Conservation (phyloP, 2,113 vertebrate genomes). For the Misgurnus mizolepis region DNA sequence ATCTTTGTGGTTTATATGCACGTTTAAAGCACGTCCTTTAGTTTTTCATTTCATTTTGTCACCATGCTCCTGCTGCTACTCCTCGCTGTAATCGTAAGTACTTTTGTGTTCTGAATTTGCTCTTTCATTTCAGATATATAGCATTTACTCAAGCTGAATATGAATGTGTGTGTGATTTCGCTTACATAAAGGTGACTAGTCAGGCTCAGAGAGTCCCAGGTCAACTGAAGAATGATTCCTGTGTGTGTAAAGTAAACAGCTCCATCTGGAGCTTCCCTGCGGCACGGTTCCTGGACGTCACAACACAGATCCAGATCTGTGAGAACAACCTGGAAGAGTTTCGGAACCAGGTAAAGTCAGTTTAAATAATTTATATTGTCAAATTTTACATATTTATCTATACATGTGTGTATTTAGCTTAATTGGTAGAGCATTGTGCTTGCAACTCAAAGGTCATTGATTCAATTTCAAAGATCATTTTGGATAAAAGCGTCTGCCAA, state of each 20-base stretch:
- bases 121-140: no score
- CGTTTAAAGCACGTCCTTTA: constrained; percentile 28
- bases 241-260: constrained; percentile 64
- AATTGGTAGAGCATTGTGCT: no score
- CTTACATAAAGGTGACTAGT: constrained; percentile 45
- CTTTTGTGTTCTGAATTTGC: neutral
- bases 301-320: constrained; percentile 59
- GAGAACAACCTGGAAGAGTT: constrained; percentile 48
- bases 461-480: no score
- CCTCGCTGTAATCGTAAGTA: constrained; percentile 61
- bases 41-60: neutral
- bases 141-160: neutral
- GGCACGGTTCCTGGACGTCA: constrained; percentile 52
- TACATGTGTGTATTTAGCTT: no score
- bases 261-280: constrained; percentile 66
- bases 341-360: constrained; percentile 56
- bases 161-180: constrained; percentile 35
- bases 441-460: no score
- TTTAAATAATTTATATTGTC: neutral
- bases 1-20: neutral
- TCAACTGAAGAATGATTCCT: constrained; percentile 21
- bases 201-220: constrained; percentile 55
- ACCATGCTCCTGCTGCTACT: constrained; percentile 62
- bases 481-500: no score
- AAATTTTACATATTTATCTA: no score